Evolutionary conservation across 2,113 vertebrate species (phyloP).

Genomic region (Brachirus orientalis): DNA sequence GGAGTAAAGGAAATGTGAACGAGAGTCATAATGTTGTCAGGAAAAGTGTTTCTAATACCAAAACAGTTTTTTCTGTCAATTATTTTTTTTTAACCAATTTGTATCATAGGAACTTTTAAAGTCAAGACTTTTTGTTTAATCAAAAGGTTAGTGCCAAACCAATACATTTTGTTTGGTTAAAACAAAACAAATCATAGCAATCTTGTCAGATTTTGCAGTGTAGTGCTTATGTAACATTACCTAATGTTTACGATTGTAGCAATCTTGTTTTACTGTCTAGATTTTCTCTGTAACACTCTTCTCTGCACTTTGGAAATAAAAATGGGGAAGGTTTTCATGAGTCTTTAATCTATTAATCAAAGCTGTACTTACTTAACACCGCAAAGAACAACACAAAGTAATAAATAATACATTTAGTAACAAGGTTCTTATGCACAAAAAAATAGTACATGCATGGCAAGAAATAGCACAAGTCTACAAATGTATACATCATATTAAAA

Average conservation of each 20-base stretch:
- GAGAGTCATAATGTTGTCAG: background rate
- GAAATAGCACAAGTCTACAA: slow-evolving; percentile 21
- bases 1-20: background rate
- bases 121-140: background rate
- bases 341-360: background rate
- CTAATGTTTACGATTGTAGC: slow-evolving; percentile 47
- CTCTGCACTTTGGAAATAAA: slow-evolving; percentile 53
- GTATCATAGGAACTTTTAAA: background rate
- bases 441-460: slow-evolving; percentile 53
- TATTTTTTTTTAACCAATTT: background rate
- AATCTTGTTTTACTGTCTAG: slow-evolving; percentile 22
- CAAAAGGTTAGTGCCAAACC: background rate
- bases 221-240: slow-evolving; percentile 45
- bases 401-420: slow-evolving; percentile 81
- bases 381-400: slow-evolving; percentile 22
- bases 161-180: background rate
- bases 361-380: no score
- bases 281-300: slow-evolving; percentile 31
- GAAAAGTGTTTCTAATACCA: background rate
- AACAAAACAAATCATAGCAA: no score
- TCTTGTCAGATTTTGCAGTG: slow-evolving; percentile 6
- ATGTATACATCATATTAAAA: slow-evolving; percentile 52
- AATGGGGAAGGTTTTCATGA: slow-evolving; percentile 1
- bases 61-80: slow-evolving; percentile 4
- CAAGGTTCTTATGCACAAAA: slow-evolving; percentile 53